These are phyloP conservation scores for Falco punctatus DNA, from an alignment of 2,113 vertebrate genomes.

Conservation along the genomic window DNA sequence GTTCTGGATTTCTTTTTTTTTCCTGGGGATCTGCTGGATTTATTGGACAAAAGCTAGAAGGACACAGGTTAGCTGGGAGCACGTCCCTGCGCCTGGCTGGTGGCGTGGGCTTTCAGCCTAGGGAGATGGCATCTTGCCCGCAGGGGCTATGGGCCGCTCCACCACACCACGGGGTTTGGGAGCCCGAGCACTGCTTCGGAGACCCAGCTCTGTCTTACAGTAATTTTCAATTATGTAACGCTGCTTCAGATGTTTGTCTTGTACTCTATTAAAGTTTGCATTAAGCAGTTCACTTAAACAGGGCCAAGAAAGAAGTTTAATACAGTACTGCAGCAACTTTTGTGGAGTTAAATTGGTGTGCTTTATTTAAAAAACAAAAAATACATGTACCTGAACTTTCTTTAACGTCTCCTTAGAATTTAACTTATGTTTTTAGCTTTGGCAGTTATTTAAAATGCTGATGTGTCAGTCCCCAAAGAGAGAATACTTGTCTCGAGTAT, in stretches of 20 bases:
- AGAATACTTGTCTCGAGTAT: constrained; percentile 65
- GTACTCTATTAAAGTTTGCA: not conserved
- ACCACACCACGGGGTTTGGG: fast-evolving
- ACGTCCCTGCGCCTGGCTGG: fast-evolving
- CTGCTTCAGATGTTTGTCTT: not conserved
- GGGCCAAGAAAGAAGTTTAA: not conserved
- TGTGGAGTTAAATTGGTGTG: not conserved
- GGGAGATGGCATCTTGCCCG: fast-evolving
- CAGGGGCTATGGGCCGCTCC: not conserved
- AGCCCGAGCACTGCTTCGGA: fast-evolving
- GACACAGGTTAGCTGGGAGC: not conserved
- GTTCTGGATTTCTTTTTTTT: not conserved
- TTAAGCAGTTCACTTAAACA: not conserved
- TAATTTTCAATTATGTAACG: fast-evolving
- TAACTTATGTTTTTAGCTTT: constrained; percentile 22
- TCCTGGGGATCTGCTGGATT: not conserved
- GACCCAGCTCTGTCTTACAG: too few relatives aligned
- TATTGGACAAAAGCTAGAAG: not conserved
- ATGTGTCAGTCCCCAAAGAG: constrained; percentile 36
- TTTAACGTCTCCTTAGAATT: constrained; percentile 1
- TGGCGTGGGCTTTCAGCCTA: fast-evolving
- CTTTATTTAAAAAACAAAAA: not conserved
- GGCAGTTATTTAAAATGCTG: constrained; percentile 49
- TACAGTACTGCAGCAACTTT: not conserved
- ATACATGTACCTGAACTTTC: constrained; percentile 30